Evolutionary conservation across 2,888 invertebrate species (phyloP).

Genomic region (Sturmia bella): DNA sequence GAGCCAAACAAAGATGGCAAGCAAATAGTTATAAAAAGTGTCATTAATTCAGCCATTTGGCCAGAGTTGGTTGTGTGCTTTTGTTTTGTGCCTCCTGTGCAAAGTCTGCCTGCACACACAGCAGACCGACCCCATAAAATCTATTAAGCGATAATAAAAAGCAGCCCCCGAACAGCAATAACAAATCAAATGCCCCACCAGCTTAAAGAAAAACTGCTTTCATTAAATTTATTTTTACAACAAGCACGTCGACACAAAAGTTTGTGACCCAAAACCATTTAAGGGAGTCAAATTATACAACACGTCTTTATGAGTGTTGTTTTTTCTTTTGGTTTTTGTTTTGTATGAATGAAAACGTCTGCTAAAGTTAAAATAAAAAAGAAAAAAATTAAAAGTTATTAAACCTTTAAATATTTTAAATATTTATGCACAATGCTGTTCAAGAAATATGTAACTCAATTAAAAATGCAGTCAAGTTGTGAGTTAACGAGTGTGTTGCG

Average conservation of each 20-base stretch:
- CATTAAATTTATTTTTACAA: background rate
- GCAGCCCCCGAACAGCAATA: background rate
- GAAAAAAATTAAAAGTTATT: no score
- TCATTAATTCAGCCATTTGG: no score
- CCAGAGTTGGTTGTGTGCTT: no score
- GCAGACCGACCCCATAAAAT: no score
- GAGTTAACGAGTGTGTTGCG: background rate
- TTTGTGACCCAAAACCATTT: conserved; percentile 32
- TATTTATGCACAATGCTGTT: conserved; percentile 15
- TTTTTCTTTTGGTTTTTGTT: background rate
- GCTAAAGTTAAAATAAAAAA: no score
- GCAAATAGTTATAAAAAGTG: no score
- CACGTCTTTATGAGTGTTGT: background rate
- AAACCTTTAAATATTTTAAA: conserved; percentile 18
- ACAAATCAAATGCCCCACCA: background rate
- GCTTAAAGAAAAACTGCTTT: background rate
- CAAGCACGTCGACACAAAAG: background rate
- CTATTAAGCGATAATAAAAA: no score
- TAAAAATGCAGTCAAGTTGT: background rate
- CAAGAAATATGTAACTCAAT: background rate
- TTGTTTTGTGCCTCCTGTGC: no score
- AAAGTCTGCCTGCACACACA: no score
- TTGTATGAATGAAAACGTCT: no score
- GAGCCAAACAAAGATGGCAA: no score
- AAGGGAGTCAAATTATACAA: conserved; percentile 15